Evolutionary conservation across 2,888 invertebrate genomes (phyloP).

Genomic region (Deladenus siricidicola): DNA sequence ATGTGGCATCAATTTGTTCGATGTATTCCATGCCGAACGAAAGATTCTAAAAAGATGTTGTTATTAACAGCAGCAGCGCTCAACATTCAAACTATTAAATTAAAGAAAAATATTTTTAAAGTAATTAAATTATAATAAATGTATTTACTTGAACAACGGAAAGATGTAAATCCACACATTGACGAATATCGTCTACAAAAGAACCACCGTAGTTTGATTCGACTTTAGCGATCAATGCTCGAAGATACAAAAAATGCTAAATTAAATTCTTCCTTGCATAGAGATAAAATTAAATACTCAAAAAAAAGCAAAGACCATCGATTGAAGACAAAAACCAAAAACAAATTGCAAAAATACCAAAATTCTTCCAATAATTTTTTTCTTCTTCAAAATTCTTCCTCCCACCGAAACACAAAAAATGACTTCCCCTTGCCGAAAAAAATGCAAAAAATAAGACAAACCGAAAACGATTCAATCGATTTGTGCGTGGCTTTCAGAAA

Average conservation of each 20-base stretch:
- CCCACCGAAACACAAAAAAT: too few species aligned
- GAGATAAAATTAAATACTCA: too few species aligned
- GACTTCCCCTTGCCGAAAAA: background rate
- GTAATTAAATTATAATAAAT: background rate
- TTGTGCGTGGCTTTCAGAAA: slow-evolving; percentile 70
- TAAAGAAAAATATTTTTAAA: background rate
- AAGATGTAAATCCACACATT: slow-evolving; percentile 28
- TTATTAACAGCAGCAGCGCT: slow-evolving; percentile 30
- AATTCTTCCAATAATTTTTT: too few species aligned
- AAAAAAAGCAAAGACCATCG: too few species aligned
- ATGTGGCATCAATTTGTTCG: slow-evolving; percentile 72
- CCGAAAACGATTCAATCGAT: slow-evolving; percentile 26
- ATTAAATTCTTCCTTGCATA: slow-evolving; percentile 3
- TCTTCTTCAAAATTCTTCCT: too few species aligned
- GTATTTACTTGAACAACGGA: slow-evolving; percentile 18
- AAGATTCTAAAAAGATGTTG: slow-evolving; percentile 56
- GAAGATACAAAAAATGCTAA: slow-evolving; percentile 17
- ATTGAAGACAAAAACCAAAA: too few species aligned
- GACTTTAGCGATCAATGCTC: slow-evolving; percentile 52
- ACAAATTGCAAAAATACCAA: too few species aligned
- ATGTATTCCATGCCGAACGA: slow-evolving; percentile 71
- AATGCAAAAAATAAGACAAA: slow-evolving; percentile 1
- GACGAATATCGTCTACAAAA: slow-evolving; percentile 47
- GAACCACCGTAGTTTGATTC: slow-evolving; percentile 27
- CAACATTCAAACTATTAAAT: slow-evolving; percentile 48